Evolutionary conservation across 2,888 invertebrate species (phyloP), one percentile per base, ranked within the genome.

Genomic region (Metallyticus violacea): DNA sequence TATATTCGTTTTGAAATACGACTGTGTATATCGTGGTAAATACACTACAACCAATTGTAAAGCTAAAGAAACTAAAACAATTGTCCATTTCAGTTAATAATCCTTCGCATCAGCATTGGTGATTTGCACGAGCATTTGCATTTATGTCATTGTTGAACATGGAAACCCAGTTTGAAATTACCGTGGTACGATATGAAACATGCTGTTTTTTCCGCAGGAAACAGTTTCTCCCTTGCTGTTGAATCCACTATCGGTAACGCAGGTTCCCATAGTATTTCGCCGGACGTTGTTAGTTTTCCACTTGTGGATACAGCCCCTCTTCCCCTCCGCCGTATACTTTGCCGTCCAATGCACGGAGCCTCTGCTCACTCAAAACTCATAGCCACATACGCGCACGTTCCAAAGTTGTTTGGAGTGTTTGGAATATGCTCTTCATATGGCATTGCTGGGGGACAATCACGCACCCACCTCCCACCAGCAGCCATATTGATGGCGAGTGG

Each of bases 331-430:
- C n/a, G n/a, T n/a, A n/a, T n/a, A n/a, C n/a, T n/a, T n/a, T n/a
- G n/a, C 22, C 40, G 40, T 62, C 40, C 40, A 62, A 1, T 40
- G 9, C 40, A 40, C n/a, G n/a, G n/a, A n/a, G n/a, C n/a, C n/a
- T n/a, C n/a, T n/a, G n/a, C n/a, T 7, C 76, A 29, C 82, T 76
- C 76, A 82, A 82, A 82, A 82, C 82, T 82, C 82, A 76, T 82
- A 30, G 76, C 26, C 15, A 26, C 26, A 3, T 26, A 62, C 22
- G 40, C 40, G 15, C 40, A 62, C 40, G 15, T 62, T 82, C 30
- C 40, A 76, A 76, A 82, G 62, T 76, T 27, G 26, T 26, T 40
- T 82, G 26, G 22, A 82, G 82, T 76, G 82, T 82, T 81, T 82
- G 82, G 30, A 76, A 62, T 82, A 82, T 76, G 76, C 82, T 26